Percentiles rank a stretch among this genome's conserved stretches.
These are phyloP conservation scores for Lycaon pictus DNA, from an alignment of 2,113 vertebrate genomes.

Conservation along the genomic window DNA sequence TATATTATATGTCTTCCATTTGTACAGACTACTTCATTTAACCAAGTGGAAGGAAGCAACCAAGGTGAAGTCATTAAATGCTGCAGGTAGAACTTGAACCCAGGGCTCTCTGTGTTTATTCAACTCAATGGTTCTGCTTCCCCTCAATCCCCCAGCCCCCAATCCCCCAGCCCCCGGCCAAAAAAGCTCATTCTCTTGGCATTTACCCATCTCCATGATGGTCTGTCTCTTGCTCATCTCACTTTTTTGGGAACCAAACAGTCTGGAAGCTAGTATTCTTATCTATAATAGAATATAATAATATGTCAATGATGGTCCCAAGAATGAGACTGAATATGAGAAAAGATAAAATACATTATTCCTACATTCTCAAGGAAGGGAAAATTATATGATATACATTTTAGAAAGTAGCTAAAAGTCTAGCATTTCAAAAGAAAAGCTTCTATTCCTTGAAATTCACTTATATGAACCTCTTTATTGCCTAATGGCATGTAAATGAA, in stretches of 20 bases:
- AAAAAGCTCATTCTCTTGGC: not conserved
- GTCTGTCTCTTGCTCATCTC: not conserved
- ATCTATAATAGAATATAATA: not conserved
- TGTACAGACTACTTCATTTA: not conserved
- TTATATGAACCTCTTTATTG: not conserved
- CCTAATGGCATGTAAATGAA: not conserved
- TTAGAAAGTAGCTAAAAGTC: conserved; percentile 5
- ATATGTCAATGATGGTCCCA: not conserved
- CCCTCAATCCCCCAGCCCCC: not conserved
- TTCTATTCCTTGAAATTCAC: not conserved
- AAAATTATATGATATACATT: not conserved
- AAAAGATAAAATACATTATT: not conserved
- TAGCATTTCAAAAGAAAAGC: not conserved
- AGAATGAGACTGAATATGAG: not conserved
- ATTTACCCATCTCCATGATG: not conserved
- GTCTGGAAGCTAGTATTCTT: not conserved
- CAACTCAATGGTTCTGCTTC: not conserved
- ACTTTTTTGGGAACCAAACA: not conserved
- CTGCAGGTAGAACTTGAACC: not conserved
- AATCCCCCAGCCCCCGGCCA: not conserved
- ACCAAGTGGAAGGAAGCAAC: not conserved
- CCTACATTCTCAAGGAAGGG: not conserved
- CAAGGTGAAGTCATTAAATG: not conserved
- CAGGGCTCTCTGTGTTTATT: not conserved
- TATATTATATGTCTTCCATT: not conserved